Conservation (phyloP, 2,113 vertebrate genomes). For the Cervus canadensis region DNA sequence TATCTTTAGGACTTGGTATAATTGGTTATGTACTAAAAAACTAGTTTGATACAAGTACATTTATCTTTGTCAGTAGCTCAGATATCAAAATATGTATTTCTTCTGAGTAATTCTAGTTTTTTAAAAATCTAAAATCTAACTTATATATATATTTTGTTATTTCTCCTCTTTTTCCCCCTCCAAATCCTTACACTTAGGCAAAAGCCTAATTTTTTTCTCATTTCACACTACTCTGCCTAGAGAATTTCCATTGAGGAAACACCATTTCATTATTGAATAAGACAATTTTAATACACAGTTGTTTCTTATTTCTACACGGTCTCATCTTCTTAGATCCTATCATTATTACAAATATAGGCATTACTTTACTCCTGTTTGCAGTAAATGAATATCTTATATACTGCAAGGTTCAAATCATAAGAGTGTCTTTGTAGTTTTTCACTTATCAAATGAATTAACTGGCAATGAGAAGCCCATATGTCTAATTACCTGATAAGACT, state of each 20-base stretch:
- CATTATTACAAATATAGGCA: not conserved
- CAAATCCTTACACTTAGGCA: not conserved
- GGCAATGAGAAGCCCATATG: not conserved
- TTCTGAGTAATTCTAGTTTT: not conserved
- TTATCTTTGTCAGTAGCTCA: not conserved
- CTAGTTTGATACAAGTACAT: not conserved
- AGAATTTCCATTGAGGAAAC: not conserved
- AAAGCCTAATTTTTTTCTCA: not conserved
- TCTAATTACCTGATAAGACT: constrained; percentile 38
- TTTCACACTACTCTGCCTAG: not conserved
- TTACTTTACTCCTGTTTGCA: not conserved
- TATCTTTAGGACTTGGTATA: not conserved
- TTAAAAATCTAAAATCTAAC: not conserved
- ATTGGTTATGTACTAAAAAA: not conserved
- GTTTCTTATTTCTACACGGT: not conserved
- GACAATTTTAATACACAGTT: not conserved
- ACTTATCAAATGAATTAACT: constrained; percentile 35
- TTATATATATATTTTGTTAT: not conserved
- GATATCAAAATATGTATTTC: not conserved
- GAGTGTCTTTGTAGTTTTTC: not conserved
- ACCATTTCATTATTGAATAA: not conserved
- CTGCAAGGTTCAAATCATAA: not conserved
- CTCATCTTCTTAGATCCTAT: not conserved
- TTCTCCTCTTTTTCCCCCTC: not conserved
- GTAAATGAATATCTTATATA: not conserved